Evolutionary conservation across 2,888 invertebrate species (phyloP).

Genomic region (Cerceris rybyensis): DNA sequence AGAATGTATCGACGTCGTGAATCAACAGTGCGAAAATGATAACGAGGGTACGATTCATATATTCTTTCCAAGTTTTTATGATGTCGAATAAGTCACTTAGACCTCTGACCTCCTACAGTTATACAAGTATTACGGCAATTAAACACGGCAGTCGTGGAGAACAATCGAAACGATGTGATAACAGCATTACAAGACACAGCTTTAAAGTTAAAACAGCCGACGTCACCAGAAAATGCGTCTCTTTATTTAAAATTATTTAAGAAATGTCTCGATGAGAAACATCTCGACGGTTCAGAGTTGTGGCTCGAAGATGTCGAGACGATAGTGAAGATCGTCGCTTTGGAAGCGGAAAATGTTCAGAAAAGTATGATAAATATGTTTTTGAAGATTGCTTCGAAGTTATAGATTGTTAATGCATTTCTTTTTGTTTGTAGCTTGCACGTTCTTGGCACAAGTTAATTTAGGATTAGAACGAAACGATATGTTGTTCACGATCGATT

Average conservation of each 20-base stretch:
- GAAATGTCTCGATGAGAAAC: slow-evolving; percentile 82
- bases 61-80: background rate
- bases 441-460: slow-evolving; percentile 72
- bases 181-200: slow-evolving; percentile 82
- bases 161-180: slow-evolving; percentile 83
- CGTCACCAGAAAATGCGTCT: slow-evolving; percentile 83
- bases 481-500: slow-evolving; percentile 63
- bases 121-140: slow-evolving; percentile 84
- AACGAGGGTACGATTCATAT: slow-evolving; percentile 81
- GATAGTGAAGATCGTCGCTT: slow-evolving; percentile 81
- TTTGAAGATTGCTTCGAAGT: background rate
- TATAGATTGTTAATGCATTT: slow-evolving; percentile 11
- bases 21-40: slow-evolving; percentile 84
- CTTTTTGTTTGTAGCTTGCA: slow-evolving; percentile 65
- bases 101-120: slow-evolving; percentile 59
- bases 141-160: slow-evolving; percentile 84
- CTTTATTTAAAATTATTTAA: slow-evolving; percentile 84
- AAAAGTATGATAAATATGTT: slow-evolving; percentile 67
- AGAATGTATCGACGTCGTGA: slow-evolving; percentile 86
- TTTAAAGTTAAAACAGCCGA: slow-evolving; percentile 81
- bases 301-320: slow-evolving; percentile 85
- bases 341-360: slow-evolving; percentile 83
- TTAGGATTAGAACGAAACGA: slow-evolving; percentile 69
- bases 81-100: slow-evolving; percentile 13
- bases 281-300: slow-evolving; percentile 83